phyloP scores from a whole-genome alignment of 2,113 vertebrate genomes.

The Aptenodytes patagonicus region DNA sequence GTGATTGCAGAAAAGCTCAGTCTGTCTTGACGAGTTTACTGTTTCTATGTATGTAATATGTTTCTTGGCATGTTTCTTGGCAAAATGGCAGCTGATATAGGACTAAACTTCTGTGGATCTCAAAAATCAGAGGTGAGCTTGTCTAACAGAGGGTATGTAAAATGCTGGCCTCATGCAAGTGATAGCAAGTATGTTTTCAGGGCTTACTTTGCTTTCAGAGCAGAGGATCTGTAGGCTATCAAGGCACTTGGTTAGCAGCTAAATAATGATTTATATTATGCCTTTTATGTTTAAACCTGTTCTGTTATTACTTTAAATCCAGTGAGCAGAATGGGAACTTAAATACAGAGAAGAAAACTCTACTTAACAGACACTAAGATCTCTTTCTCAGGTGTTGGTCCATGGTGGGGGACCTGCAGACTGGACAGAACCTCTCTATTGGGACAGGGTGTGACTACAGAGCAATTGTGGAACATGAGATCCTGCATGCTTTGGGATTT shows the following conservation, averaged over 20 bases:
- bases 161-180: not conserved
- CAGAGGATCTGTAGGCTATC: not conserved
- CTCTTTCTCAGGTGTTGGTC: constrained; percentile 86
- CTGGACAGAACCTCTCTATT: constrained; percentile 86
- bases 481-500: constrained; percentile 89
- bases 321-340: not conserved
- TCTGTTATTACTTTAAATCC: not conserved
- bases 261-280: not conserved
- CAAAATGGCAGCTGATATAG: not conserved
- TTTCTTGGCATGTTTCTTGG: not conserved
- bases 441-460: constrained; percentile 84
- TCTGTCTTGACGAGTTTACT: not conserved
- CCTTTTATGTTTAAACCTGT: not conserved
- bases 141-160: not conserved
- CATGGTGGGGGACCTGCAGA: constrained; percentile 79
- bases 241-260: not conserved
- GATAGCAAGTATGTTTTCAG: not conserved
- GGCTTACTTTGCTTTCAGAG: not conserved
- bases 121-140: not conserved
- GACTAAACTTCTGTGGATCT: not conserved
- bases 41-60: not conserved
- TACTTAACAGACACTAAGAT: not conserved
- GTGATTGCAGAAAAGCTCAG: not conserved
- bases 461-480: constrained; percentile 87
- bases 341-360: not conserved